These are phyloP conservation scores for Amblyraja radiata DNA, from an alignment of 2,797 vertebrate genomes.

Conservation along the genomic window DNA sequence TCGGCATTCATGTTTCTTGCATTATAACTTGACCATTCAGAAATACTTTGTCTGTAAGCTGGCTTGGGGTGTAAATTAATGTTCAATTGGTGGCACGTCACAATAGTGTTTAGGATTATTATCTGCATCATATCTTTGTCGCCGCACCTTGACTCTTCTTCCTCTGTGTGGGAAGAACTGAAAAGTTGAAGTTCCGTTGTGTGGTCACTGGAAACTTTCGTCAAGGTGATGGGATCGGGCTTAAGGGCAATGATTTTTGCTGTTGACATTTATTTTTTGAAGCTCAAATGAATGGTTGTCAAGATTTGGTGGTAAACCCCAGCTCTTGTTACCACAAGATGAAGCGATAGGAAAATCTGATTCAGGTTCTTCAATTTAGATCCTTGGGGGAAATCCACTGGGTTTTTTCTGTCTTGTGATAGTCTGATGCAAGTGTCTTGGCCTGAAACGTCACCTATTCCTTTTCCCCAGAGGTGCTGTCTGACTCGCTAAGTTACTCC, in stretches of 20 bases:
- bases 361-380: not conserved
- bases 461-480: too few relatives aligned
- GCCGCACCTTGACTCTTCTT: not conserved
- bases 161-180: not conserved
- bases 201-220: not conserved
- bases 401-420: too few relatives aligned
- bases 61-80: too few relatives aligned
- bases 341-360: not conserved
- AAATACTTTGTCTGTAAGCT: too few relatives aligned
- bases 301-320: not conserved
- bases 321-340: not conserved
- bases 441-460: too few relatives aligned
- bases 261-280: not conserved
- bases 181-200: not conserved
- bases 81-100: not conserved
- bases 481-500: too few relatives aligned
- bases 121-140: not conserved
- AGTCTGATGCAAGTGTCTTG: not conserved
- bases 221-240: not conserved
- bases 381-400: not conserved
- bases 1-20: too few relatives aligned
- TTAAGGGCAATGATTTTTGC: not conserved
- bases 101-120: not conserved
- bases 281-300: not conserved
- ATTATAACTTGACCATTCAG: too few relatives aligned